Evolutionary conservation across 2,797 vertebrate genomes (phyloP).

Genomic region (Sebastes matsubarae): DNA sequence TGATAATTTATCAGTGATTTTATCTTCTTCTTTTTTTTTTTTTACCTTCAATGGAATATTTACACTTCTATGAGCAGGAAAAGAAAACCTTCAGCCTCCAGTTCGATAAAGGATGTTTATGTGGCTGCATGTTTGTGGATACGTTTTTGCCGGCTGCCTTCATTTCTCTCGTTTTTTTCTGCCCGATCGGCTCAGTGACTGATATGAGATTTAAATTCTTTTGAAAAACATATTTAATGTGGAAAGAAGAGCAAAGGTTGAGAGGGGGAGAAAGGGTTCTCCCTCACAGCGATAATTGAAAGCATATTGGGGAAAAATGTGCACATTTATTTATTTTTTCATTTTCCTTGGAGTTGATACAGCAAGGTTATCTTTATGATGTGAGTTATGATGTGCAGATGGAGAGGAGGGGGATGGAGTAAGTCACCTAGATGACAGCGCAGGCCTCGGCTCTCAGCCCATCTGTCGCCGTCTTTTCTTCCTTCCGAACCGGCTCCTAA

Average conservation of each 20-base stretch:
- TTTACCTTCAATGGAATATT: neutral
- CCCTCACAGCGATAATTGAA: conserved; percentile 51
- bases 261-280: conserved; percentile 1
- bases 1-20: neutral
- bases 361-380: conserved; percentile 53
- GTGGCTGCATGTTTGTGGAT: neutral
- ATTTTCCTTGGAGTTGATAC: conserved; percentile 27
- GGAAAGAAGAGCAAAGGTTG: conserved; percentile 10
- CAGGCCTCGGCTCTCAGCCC: conserved; percentile 34
- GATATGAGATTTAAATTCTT: conserved; percentile 7
- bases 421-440: conserved; percentile 57
- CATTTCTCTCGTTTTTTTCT: neutral
- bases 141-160: neutral
- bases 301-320: conserved; percentile 64
- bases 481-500: neutral
- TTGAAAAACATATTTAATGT: conserved; percentile 20
- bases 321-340: neutral
- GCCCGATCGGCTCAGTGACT: neutral
- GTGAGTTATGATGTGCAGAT: conserved; percentile 63
- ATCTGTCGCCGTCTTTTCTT: conserved; percentile 29
- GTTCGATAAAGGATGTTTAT: neutral
- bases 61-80: neutral
- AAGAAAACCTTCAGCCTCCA: neutral
- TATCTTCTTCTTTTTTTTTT: neutral
- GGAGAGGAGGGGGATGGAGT: conserved; percentile 22